Evolutionary conservation across 2,888 invertebrate genomes (phyloP), one percentile per base, ranked within the genome.

Genomic region (Frankliniella intonsa): DNA sequence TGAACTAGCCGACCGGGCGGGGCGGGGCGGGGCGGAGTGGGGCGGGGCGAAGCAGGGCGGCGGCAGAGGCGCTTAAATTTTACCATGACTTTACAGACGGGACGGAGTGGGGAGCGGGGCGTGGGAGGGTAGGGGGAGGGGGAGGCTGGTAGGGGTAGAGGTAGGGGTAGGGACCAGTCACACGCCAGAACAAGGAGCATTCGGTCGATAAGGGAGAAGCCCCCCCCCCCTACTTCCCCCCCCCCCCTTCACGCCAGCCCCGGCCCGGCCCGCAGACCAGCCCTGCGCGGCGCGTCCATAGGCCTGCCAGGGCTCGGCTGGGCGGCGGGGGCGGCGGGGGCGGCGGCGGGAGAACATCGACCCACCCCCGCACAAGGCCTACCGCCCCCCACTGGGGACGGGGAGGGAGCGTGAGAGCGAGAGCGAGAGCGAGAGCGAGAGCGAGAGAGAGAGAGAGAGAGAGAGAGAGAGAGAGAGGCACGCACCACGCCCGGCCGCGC

Each of bases 1-100:
- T n/a, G 81, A 81, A 80, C 62, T 19, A 81, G 81, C 51, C n/a
- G n/a, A n/a, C n/a, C 69, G 79, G 69, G 25, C 49, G 19, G 55
- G 50, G 49, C 79, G 38, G 27, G 80, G 81, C 50, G 19, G 62
- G 49, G 69, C 25, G 69, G n/a, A n/a, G n/a, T 55, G 69, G 80
- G 81, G 55, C 19, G 25, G n/a, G 80, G 25, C 50, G 62, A 50
- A 55, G 80, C 38, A n/a, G n/a, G n/a, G n/a, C n/a, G n/a, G n/a
- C n/a, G n/a, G n/a, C n/a, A n/a, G n/a, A n/a, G n/a, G n/a, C n/a
- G n/a, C n/a, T n/a, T 50, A 38, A 2, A 80, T 62, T 49, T 55
- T 38, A 76, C n/a, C n/a, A n/a, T n/a, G n/a, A n/a, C n/a, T n/a
- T n/a, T n/a, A n/a, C n/a, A n/a, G n/a, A n/a, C n/a, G 51, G 25